Base-by-base conservation (phyloP, 2,113 vertebrate genomes). In the Notothenia coriiceps region DNA sequence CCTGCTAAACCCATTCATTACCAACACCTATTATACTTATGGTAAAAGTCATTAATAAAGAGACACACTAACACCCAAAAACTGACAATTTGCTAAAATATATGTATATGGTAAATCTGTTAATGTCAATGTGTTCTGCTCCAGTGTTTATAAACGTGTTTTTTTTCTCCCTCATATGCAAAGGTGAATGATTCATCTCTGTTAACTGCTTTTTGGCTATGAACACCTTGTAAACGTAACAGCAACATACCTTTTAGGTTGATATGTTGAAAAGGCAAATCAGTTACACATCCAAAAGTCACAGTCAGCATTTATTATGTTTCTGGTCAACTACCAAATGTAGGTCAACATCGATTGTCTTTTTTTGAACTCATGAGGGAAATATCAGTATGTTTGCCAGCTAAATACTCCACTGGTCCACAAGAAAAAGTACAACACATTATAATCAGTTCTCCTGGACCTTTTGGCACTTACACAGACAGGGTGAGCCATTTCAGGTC, bases 401-500 rank as follows among this genome's bases (percentile, higher is more conserved):
- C 61, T 46, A 62, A 62, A 13, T 62, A 5, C 5, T 13, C 4
- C 60, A 62, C 18, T 3, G 35, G 35, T 40, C 6, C 5, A 6
- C 35, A 40, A 7, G 35, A 40, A 40, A 40, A 40, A 40, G 6
- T 40, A 40, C 8, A 6, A 40, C 7, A 40, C 35, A 40, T 44
- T n/a, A 35, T 25, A 7, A 69, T n/a, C 1, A 15, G 46, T 49
- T 22, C 10, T 40, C 1, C 1, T 15, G 66, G 33, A 56, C 5
- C 43, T 50, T 44, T 12, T 44, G 12, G 10, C 43, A 35, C n/a
- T 80, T 13, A 5, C 29, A 66, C 64, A 77, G 57, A 71, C 55
- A 29, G 18, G 25, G 11, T 6, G 44, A 60, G 49, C 1, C 43
- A 70, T 65, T 76, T 64, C 33, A 79, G 79, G 86, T 83, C 47